Evolutionary conservation across 2,797 vertebrate genomes (phyloP), one percentile per base, ranked within the genome.

Genomic region (Sandelia bainsii): DNA sequence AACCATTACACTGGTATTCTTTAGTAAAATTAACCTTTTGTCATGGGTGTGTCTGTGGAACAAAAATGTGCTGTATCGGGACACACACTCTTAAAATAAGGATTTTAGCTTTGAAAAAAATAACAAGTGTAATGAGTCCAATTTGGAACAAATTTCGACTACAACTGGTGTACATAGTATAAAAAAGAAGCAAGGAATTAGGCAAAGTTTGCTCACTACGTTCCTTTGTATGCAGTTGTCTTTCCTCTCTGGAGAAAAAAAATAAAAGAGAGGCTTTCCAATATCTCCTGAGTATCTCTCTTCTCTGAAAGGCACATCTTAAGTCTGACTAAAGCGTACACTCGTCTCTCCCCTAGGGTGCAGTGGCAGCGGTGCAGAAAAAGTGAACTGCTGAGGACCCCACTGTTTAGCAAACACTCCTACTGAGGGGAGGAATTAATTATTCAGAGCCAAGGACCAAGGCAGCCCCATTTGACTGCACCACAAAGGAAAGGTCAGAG

Each of bases 391-490:
- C 91, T 77, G 92, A 95, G 91, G 93, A 95, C 93, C 94, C 91
- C 92, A 92, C 92, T 95, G 93, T 94, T 95, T 94, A 95, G 93
- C 94, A 95, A 95, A 95, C 93, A 94, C 90, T 94, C 90, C 89
- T 91, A 93, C 93, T 91, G 93, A 92, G 93, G 93, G 92, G 93
- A 92, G 89, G 86, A 93, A 94, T 95, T 94, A 94, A 95, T 95
- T 95, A 95, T 95, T 95, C 92, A 95, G 90, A 94, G 90, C 89
- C 89, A 80, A 92, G 90, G 91, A 94, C 93, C 93, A 91, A 90
- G 86, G 87, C 92, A 91, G 90, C 89, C 84, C 89, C 90, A 91
- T 93, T 93, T 94, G 89, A 93, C 92, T 91, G 82, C 85, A 81
- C 87, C 91, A 94, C 93, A 92, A 93, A 93, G 79, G 91, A 93